Evolutionary conservation across 2,113 vertebrate species (phyloP).

Genomic region (Gorilla gorilla): DNA sequence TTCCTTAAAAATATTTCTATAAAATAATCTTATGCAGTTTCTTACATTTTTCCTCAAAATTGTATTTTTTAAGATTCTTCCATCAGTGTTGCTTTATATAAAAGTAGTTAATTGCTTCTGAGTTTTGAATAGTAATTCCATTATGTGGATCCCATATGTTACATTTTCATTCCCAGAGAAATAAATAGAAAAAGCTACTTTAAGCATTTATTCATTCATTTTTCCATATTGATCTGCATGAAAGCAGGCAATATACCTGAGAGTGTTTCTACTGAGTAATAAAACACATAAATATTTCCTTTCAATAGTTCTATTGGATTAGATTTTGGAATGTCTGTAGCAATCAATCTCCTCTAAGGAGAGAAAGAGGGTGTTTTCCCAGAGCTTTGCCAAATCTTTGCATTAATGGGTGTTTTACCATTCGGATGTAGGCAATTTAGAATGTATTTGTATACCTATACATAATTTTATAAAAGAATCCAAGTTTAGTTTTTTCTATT

Average conservation of each 20-base stretch:
- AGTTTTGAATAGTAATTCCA: not conserved
- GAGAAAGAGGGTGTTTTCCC: not conserved
- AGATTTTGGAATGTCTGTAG: not conserved
- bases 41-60: not conserved
- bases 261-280: not conserved
- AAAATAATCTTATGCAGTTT: not conserved
- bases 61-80: not conserved
- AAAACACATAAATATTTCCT: not conserved
- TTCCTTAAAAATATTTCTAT: not conserved
- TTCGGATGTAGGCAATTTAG: not conserved
- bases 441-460: not conserved
- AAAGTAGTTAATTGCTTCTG: not conserved
- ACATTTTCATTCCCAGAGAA: not conserved
- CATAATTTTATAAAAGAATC: not conserved
- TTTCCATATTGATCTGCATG: not conserved
- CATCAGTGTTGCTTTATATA: not conserved
- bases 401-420: not conserved
- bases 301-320: not conserved
- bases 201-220: not conserved
- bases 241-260: not conserved
- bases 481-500: not conserved
- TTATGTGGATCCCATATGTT: not conserved
- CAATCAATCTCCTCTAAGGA: not conserved
- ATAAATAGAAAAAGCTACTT: not conserved
- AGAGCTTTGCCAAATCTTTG: not conserved